Percentiles rank a stretch among this genome's conserved stretches.
Evolutionary conservation across 2,113 vertebrate genomes (phyloP).

Genomic region (Caranx ignobilis): DNA sequence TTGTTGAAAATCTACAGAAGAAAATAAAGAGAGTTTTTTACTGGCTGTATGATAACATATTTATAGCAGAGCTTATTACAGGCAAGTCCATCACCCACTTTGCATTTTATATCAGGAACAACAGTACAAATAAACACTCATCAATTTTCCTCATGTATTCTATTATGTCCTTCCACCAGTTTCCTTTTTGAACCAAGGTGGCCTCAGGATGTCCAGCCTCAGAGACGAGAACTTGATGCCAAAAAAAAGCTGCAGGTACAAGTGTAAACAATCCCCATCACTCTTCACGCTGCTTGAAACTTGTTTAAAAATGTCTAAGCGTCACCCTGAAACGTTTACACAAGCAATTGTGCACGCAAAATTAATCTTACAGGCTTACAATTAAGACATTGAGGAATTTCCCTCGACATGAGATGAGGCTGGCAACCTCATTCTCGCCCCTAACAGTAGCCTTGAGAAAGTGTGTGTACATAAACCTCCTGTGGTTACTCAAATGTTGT

Average conservation of each 20-base stretch:
- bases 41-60: not conserved
- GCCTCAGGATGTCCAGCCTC: slow-evolving; percentile 21
- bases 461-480: slow-evolving; percentile 78
- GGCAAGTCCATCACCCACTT: not conserved
- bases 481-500: slow-evolving; percentile 84
- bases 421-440: slow-evolving; percentile 70
- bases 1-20: not conserved
- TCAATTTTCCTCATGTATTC: not conserved
- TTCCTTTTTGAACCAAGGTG: slow-evolving; percentile 1
- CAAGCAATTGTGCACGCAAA: slow-evolving; percentile 64
- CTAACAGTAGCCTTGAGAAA: slow-evolving; percentile 76
- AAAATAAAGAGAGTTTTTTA: not conserved
- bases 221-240: not conserved
- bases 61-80: not conserved
- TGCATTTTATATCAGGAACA: slow-evolving; percentile 11
- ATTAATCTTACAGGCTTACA: slow-evolving; percentile 76
- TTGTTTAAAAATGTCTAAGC: slow-evolving; percentile 76
- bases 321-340: slow-evolving; percentile 71
- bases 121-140: not conserved
- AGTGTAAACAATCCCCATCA: slow-evolving; percentile 70
- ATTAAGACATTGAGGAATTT: slow-evolving; percentile 81
- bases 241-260: slow-evolving; percentile 57
- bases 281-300: slow-evolving; percentile 67
- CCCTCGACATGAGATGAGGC: slow-evolving; percentile 65
- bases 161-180: slow-evolving; percentile 1